phyloP scores from a whole-genome alignment of 2,888 invertebrate genomes.

The Netelia virgata region DNA sequence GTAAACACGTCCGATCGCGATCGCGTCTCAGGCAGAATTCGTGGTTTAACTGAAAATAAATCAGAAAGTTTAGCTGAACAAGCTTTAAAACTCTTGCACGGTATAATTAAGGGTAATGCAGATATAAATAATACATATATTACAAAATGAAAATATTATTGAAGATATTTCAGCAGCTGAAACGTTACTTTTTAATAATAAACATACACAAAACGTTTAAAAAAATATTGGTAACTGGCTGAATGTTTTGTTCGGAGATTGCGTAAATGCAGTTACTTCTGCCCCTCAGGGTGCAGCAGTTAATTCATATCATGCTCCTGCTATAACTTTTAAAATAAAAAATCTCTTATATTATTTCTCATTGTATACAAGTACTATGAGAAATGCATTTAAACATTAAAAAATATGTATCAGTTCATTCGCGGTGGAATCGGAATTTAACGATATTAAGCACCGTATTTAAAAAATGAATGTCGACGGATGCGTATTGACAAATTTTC shows the following conservation, averaged over 20 bases:
- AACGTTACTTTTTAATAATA: neutral
- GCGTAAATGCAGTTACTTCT: neutral
- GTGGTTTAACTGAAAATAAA: no score
- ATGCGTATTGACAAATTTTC: slow-evolving; percentile 61
- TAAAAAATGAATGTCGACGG: slow-evolving; percentile 38
- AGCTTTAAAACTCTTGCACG: neutral
- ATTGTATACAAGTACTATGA: slow-evolving; percentile 53
- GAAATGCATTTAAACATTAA: slow-evolving; percentile 34
- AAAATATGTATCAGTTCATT: slow-evolving; percentile 51
- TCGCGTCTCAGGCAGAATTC: no score
- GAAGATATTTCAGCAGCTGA: neutral
- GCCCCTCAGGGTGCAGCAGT: slow-evolving; percentile 32
- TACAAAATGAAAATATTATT: neutral
- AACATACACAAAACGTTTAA: neutral
- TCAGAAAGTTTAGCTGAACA: slow-evolving; percentile 5
- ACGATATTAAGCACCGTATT: slow-evolving; percentile 59
- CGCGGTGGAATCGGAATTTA: slow-evolving; percentile 57
- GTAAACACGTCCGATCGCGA: no score
- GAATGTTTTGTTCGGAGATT: neutral
- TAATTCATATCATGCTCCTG: slow-evolving; percentile 46
- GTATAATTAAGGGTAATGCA: slow-evolving; percentile 3
- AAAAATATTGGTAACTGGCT: neutral
- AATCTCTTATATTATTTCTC: slow-evolving; percentile 52
- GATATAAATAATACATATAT: slow-evolving; percentile 1
- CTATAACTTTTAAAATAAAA: slow-evolving; percentile 46